These are phyloP conservation scores for Dasypogon diadema DNA, from an alignment of 2,888 invertebrate species.

Conservation along the genomic window DNA sequence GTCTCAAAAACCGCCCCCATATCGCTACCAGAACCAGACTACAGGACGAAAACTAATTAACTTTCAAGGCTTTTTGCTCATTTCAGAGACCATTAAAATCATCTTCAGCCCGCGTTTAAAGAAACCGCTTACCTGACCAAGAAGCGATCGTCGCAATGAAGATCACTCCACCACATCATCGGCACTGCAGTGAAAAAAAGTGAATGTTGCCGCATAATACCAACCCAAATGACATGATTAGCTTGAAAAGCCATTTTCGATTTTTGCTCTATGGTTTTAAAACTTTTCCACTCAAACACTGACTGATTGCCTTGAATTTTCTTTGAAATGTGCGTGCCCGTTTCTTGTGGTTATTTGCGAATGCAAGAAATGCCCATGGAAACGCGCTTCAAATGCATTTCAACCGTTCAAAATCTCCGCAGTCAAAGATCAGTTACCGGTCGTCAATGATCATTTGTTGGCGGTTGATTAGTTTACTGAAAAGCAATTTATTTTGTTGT, in stretches of 20 bases:
- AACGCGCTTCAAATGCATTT: not conserved
- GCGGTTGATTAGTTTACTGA: conserved; percentile 10
- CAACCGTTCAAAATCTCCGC: not conserved
- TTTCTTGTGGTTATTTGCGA: not conserved
- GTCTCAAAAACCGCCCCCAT: conserved; percentile 21
- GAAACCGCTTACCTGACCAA: conserved; percentile 18
- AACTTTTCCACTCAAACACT: not conserved
- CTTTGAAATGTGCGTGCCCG: not conserved
- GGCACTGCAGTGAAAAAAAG: not conserved
- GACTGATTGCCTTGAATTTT: not conserved
- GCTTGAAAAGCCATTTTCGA: not conserved
- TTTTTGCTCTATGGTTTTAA: not conserved
- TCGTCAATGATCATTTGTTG: conserved; percentile 16
- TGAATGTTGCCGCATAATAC: not conserved
- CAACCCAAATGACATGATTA: conserved; percentile 1
- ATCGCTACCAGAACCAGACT: conserved; percentile 24
- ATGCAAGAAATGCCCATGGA: not conserved
- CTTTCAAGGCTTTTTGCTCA: conserved; percentile 13
- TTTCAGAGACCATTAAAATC: conserved; percentile 30
- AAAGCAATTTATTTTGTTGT: conserved; percentile 6
- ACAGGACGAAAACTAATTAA: conserved; percentile 35
- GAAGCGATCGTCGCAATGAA: not conserved
- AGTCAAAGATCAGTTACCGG: conserved; percentile 10
- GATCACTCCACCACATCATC: not conserved
- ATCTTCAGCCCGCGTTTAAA: conserved; percentile 3